A percentile compares a stretch with the other conserved stretches of the same genome.
These are phyloP conservation scores for Spatula versicolor DNA, from an alignment of 2,797 vertebrate genomes.

Conservation along the genomic window DNA sequence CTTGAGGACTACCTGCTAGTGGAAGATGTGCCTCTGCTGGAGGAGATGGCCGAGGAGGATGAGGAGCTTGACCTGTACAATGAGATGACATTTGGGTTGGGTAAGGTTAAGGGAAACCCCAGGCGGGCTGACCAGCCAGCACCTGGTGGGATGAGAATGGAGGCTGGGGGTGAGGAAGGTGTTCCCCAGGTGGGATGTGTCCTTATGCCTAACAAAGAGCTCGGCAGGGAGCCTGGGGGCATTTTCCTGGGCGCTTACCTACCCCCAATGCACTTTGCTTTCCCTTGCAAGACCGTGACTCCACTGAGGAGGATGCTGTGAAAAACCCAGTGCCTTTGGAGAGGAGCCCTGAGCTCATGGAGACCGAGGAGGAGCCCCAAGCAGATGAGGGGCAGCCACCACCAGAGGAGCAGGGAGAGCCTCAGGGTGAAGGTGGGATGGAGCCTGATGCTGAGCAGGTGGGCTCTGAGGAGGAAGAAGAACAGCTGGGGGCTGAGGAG, in stretches of 20 bases:
- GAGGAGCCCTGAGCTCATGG: not conserved
- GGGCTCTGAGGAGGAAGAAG: not conserved
- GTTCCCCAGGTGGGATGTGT: not conserved
- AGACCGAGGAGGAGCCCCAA: not conserved
- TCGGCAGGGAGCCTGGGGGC: not conserved
- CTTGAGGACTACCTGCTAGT: constrained; percentile 73
- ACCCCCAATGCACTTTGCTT: not conserved
- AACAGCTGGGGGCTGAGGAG: constrained; percentile 1
- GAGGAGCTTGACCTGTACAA: constrained; percentile 86
- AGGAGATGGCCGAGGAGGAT: constrained; percentile 87
- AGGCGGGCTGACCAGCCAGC: not conserved
- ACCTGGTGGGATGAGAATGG: fast-evolving
- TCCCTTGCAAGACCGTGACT: constrained; percentile 9
- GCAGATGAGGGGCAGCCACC: not conserved
- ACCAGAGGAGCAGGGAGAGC: not conserved
- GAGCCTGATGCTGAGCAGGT: not conserved
- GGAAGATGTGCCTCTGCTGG: constrained; percentile 78
- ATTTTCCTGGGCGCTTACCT: not conserved
- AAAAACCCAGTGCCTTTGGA: not conserved
- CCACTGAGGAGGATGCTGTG: not conserved
- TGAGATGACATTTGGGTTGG: constrained; percentile 88
- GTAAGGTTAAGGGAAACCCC: constrained; percentile 62
- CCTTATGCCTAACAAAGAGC: not conserved
- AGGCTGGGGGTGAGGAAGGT: not conserved
- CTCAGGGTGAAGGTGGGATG: not conserved